Evolutionary conservation across 2,113 vertebrate genomes (phyloP).

Genomic region (Hippocampus guttulatus): DNA sequence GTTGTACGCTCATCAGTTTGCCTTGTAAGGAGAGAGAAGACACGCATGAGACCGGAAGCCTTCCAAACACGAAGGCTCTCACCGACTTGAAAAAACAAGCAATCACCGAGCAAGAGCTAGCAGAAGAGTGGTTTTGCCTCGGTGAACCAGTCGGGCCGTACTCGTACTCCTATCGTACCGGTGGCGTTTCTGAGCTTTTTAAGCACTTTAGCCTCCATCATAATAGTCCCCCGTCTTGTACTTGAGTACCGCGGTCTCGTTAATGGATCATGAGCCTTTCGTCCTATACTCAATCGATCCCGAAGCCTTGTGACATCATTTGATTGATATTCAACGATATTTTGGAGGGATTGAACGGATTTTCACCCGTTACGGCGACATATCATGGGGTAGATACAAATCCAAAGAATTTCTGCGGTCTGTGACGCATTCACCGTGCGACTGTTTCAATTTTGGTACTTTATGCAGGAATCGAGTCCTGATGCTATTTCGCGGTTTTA

Average conservation of each 20-base stretch:
- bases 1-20: slow-evolving; percentile 94
- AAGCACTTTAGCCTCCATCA: too few species aligned
- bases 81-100: slow-evolving; percentile 26
- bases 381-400: too few species aligned
- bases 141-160: background rate
- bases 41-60: slow-evolving; percentile 71
- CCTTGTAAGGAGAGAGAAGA: slow-evolving; percentile 84
- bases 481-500: background rate
- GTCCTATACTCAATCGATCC: background rate
- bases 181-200: background rate
- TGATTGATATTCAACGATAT: too few species aligned
- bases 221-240: background rate
- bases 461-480: too few species aligned
- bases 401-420: too few species aligned
- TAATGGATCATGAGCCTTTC: too few species aligned
- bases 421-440: background rate
- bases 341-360: background rate
- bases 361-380: too few species aligned
- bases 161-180: background rate
- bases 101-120: background rate
- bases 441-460: background rate
- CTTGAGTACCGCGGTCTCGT: background rate
- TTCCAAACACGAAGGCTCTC: slow-evolving; percentile 42
- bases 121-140: background rate
- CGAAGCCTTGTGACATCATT: background rate